Evolutionary conservation across 2,888 invertebrate species (phyloP).

Genomic region (Bibio marci): DNA sequence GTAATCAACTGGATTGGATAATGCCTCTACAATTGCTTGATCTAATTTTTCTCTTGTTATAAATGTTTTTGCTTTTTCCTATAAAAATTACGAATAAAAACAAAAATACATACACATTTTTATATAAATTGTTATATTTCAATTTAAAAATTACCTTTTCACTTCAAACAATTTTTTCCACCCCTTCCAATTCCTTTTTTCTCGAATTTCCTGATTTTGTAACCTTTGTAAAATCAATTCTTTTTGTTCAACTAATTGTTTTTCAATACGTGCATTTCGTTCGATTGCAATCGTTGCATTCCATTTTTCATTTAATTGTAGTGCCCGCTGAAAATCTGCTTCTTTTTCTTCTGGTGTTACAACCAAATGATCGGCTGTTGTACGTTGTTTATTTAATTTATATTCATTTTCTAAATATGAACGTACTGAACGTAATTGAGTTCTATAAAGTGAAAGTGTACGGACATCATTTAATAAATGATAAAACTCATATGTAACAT

Average conservation of each 20-base stretch:
- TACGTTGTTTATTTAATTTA: constrained; percentile 30
- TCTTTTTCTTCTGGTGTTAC: constrained; percentile 38
- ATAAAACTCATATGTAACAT: no score
- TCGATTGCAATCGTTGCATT: constrained; percentile 41
- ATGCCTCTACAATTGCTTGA: constrained; percentile 57
- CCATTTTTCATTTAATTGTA: constrained; percentile 50
- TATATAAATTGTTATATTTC: background rate
- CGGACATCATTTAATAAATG: no score
- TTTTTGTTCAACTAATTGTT: constrained; percentile 32
- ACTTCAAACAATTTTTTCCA: constrained; percentile 33
- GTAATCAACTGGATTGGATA: constrained; percentile 53
- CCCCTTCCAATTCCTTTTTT: constrained; percentile 26
- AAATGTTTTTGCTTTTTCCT: constrained; percentile 45
- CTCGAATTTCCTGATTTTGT: constrained; percentile 25
- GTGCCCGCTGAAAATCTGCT: constrained; percentile 43
- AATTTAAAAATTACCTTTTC: constrained; percentile 27
- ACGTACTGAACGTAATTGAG: constrained; percentile 35
- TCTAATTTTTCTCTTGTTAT: constrained; percentile 65
- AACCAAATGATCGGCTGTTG: constrained; percentile 36
- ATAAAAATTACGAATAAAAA: constrained; percentile 14
- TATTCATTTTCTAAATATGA: constrained; percentile 36
- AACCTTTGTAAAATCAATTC: constrained; percentile 30
- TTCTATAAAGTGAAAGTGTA: no score
- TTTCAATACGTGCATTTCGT: constrained; percentile 38
- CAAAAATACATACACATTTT: no score